A percentile compares a stretch with the other conserved stretches of the same genome.
Conservation (phyloP, 2,797 vertebrate genomes). For the Enteromius fasciolatus region DNA sequence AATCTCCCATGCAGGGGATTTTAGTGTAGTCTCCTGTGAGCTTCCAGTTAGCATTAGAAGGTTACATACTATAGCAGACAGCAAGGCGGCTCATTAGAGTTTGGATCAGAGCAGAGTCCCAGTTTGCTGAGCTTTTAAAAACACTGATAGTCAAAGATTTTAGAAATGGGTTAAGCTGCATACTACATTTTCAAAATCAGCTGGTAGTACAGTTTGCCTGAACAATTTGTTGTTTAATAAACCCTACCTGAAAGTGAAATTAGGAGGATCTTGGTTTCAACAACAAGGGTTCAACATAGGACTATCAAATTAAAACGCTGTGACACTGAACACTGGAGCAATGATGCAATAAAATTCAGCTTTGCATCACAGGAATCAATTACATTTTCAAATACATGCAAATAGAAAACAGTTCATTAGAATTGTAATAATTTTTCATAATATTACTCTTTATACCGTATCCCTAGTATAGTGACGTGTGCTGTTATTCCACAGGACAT, state of each 20-base stretch:
- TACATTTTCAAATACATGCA: not conserved
- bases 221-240: not conserved
- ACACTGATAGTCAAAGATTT: not conserved
- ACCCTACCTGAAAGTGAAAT: not conserved
- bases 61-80: not conserved
- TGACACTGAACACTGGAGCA: not conserved
- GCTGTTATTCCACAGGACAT: constrained; percentile 81
- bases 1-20: constrained; percentile 7
- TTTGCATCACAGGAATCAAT: not conserved
- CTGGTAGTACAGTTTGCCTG: not conserved
- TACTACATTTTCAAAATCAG: not conserved
- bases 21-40: not conserved
- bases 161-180: not conserved
- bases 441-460: not conserved
- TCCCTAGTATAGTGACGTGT: not conserved
- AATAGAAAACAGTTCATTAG: not conserved
- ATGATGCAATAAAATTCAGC: not conserved
- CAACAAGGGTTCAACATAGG: not conserved
- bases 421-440: not conserved
- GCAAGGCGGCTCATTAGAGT: not conserved
- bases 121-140: not conserved
- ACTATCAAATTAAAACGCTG: not conserved
- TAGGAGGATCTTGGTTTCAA: not conserved
- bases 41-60: constrained; percentile 3
- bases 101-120: constrained; percentile 4